phyloP scores from a whole-genome alignment of 2,113 vertebrate species.

The Butorides virescens region DNA sequence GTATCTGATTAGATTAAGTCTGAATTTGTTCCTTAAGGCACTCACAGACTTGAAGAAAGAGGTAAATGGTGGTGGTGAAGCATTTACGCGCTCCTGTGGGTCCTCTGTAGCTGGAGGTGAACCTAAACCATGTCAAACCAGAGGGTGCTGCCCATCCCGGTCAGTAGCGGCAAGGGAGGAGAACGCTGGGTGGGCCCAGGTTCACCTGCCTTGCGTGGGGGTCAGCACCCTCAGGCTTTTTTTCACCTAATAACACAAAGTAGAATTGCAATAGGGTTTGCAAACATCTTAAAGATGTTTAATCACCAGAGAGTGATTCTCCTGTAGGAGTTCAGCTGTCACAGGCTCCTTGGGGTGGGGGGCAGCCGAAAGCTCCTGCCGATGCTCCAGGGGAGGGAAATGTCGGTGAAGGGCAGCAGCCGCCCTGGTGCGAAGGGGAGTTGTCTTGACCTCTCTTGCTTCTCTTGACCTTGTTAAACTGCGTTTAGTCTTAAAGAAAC shows the following conservation, averaged over 20 bases:
- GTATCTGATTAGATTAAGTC: neutral
- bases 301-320: neutral
- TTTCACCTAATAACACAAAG: neutral
- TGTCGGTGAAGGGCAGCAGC: neutral
- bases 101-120: neutral
- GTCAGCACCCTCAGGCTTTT: neutral
- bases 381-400: neutral
- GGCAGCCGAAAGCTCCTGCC: neutral
- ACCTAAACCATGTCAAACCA: neutral
- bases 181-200: neutral
- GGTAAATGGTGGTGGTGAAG: neutral
- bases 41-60: neutral
- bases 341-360: neutral
- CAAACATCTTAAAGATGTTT: neutral
- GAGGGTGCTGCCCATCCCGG: accelerated
- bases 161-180: neutral
- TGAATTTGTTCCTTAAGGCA: neutral
- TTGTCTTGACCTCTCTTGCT: neutral
- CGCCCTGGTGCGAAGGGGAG: neutral
- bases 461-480: conserved; percentile 9
- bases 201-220: neutral
- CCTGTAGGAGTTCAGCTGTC: neutral
- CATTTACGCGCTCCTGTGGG: neutral
- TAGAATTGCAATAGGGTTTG: neutral
- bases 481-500: neutral